Base-by-base conservation (phyloP, 2,888 invertebrate species). In the Parthenolecanium corni region DNA sequence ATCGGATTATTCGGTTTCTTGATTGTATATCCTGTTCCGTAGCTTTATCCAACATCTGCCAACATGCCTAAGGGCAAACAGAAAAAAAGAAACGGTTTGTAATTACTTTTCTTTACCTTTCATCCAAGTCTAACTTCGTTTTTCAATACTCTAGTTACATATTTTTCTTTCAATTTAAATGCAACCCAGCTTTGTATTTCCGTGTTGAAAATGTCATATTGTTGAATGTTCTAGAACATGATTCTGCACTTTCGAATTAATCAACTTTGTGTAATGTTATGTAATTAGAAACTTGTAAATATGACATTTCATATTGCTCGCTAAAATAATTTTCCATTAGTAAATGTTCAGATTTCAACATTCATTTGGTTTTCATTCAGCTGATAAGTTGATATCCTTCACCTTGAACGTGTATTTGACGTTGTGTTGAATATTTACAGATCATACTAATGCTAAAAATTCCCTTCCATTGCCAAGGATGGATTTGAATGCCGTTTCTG, bases 401-500 rank as follows among this genome's bases (percentile, higher is more conserved):
- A 20, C 2, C 21, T 3, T 4, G 18, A 21, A 49, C 14, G 2
- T 20, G 23, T 23, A 21, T 2, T 21, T 21, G 9, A 2, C 11
- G 1, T 18, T 21, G 3, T 11, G 21, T 31, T 11, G 21, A 4
- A 24, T 31, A 6, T 5, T 25, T 31, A 5, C 16, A 25, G 57
- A 58, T 11, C 14, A 18, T 21, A 23, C 23, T n/a, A 24, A 47
- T 18, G 16, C 44, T 12, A 44, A 46, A 58, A 58, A 31, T 47
- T 36, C 47, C 3, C 18, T 58, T 47, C 12, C 47, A 6, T 25
- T 58, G n/a, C 47, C 57, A 12, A 58, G 46, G 31, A 31, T 58
- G 31, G 57, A 58, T 2, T 9, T 20, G 2, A 42, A 18, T 9
- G 57, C 47, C 2, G 25, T 58, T 66, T 86, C 85, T 6, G 87